Evolutionary conservation across 2,797 vertebrate species (phyloP).

Genomic region (Macropodus opercularis): DNA sequence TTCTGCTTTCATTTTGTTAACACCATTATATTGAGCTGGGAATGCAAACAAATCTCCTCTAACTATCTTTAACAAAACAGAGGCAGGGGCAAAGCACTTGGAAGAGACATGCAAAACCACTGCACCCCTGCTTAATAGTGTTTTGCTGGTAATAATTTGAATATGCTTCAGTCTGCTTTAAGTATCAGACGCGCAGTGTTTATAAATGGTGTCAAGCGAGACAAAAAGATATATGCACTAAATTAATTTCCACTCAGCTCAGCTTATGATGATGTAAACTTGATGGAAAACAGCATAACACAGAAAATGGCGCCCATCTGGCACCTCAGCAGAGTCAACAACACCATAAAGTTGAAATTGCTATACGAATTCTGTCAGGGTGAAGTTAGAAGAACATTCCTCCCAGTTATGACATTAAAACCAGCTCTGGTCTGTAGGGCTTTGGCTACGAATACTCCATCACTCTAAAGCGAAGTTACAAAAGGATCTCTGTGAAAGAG

Average conservation of each 20-base stretch:
- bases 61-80: background rate
- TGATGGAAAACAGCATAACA: conserved; percentile 21
- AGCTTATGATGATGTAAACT: conserved; percentile 24
- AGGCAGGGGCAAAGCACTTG: background rate
- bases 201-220: conserved; percentile 3
- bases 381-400: conserved; percentile 22
- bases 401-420: conserved; percentile 20
- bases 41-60: no score
- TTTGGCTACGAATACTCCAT: background rate
- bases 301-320: conserved; percentile 39
- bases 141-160: conserved; percentile 37
- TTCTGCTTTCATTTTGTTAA: background rate
- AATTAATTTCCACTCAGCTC: conserved; percentile 21
- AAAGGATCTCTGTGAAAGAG: background rate
- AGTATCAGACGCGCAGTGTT: conserved; percentile 34
- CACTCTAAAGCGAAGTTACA: background rate
- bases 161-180: conserved; percentile 36
- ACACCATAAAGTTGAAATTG: conserved; percentile 39
- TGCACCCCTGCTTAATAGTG: conserved; percentile 4
- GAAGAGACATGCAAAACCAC: conserved; percentile 15
- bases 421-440: conserved; percentile 3
- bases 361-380: conserved; percentile 31
- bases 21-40: background rate
- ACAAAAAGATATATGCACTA: background rate
- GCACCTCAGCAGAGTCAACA: conserved; percentile 26